These are phyloP conservation scores for Macrotrachela quadricornifera DNA, from an alignment of 1,140 invertebrate genomes.

Conservation along the genomic window DNA sequence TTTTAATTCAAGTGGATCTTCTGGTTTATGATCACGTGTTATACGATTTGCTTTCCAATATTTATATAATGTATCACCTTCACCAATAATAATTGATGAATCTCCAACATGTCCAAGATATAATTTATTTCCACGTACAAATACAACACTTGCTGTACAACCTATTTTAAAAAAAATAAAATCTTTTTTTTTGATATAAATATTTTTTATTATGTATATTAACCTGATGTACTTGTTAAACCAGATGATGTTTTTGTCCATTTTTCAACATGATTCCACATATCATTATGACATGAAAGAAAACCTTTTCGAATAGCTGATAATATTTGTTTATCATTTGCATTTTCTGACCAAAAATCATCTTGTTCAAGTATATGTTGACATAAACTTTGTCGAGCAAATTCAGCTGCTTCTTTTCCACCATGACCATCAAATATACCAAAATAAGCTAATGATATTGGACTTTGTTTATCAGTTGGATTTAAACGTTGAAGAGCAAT, in stretches of 20 bases:
- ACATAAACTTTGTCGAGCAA: constrained; percentile 80
- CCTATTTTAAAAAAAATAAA: too few relatives aligned
- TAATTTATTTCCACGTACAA: constrained; percentile 75
- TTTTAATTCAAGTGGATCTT: constrained; percentile 56
- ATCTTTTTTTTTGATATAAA: too few relatives aligned
- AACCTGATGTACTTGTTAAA: constrained; percentile 71
- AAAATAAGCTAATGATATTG: constrained; percentile 43
- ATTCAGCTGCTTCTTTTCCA: constrained; percentile 69
- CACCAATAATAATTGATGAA: constrained; percentile 68
- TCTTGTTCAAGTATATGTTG: constrained; percentile 74
- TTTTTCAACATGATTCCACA: constrained; percentile 82
- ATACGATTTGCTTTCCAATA: neutral
- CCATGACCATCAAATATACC: constrained; percentile 93
- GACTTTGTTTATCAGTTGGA: too few relatives aligned
- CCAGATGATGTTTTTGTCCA: constrained; percentile 83
- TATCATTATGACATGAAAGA: constrained; percentile 69
- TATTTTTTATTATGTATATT: too few relatives aligned
- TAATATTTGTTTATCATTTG: constrained; percentile 56
- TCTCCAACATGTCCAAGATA: constrained; percentile 97
- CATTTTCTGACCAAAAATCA: constrained; percentile 72
- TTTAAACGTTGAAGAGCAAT: too few relatives aligned
- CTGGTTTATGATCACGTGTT: constrained; percentile 67
- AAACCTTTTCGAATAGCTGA: constrained; percentile 69
- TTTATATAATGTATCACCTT: neutral
- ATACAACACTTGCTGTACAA: constrained; percentile 78